Evolutionary conservation across 2,113 vertebrate species (phyloP), one percentile per base, ranked within the genome.

Genomic region (Urocynchramus pylzowi): DNA sequence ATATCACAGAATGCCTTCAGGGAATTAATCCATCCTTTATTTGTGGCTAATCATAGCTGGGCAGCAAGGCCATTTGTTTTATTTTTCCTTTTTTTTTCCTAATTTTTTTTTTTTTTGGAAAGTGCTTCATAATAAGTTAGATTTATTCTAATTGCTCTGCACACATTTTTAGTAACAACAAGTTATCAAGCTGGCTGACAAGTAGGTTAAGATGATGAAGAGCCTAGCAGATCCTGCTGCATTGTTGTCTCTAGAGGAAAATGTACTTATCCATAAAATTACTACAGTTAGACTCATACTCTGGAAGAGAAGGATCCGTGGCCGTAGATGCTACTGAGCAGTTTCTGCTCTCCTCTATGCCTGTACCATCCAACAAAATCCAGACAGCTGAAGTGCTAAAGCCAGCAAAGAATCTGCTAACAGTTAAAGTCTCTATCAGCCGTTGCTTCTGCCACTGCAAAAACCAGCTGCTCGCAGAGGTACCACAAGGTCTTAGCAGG

Each of bases 111-210:
- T 28, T 10, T 19, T 39, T 24, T 16, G 3, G 2, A 45, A 93
- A 92, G 60, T 70, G 44, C 50, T 94, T 95, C 22, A 78, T 91
- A 97, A 95, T 76, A n/a, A 74, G 79, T 91, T 73, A 88, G 75
- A 97, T 96, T 97, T 94, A 94, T 95, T 91, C 84, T 96, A 97
- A 97, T 97, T 91, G 73, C 82, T 93, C 69, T 64, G 69, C 79
- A 87, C 61, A 87, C 73, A 84, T 95, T 92, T 94, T 96, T 94
- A 87, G 89, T 80, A 94, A 92, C 95, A 95, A 93, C 91, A 93
- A 94, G 92, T 90, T 94, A 88, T 90, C 93, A 93, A 86, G 82
- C 76, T 93, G n/a, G 87, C 76, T 90, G 96, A 93, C 93, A 92
- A 94, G 89, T 95, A 89, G 91, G 84, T 96, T 95, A 96, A 89